Percentiles rank a stretch among this genome's conserved stretches.
Evolutionary conservation across 2,797 vertebrate genomes (phyloP).

Genomic region (Pyrocephalus nanus): DNA sequence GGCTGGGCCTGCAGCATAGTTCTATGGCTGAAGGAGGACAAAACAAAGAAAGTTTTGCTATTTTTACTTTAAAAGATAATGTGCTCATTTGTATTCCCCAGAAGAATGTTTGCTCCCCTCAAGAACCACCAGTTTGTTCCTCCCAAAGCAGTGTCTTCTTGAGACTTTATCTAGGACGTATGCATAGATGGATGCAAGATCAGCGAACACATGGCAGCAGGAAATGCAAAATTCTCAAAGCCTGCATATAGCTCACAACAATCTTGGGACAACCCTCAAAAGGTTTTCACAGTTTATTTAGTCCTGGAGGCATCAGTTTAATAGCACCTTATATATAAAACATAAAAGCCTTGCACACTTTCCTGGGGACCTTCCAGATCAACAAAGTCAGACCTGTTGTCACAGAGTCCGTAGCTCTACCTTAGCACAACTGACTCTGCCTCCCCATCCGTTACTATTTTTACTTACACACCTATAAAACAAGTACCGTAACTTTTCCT

Average conservation of each 20-base stretch:
- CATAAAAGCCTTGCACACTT: not conserved
- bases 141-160: not conserved
- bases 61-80: conserved; percentile 33
- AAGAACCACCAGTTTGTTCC: not conserved
- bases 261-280: not conserved
- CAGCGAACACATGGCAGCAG: not conserved
- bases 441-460: not conserved
- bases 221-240: not conserved
- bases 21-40: not conserved
- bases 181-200: not conserved
- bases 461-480: not conserved
- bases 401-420: not conserved
- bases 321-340: not conserved
- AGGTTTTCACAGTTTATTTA: not conserved
- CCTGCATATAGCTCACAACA: not conserved
- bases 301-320: not conserved
- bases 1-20: not conserved
- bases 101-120: not conserved
- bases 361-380: not conserved
- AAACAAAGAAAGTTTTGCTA: conserved; percentile 28
- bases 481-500: not conserved
- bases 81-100: not conserved
- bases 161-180: not conserved
- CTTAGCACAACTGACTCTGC: not conserved
- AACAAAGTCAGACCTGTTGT: not conserved